phyloP scores from a whole-genome alignment of 2,888 invertebrate species.

The Baccha elongata region DNA sequence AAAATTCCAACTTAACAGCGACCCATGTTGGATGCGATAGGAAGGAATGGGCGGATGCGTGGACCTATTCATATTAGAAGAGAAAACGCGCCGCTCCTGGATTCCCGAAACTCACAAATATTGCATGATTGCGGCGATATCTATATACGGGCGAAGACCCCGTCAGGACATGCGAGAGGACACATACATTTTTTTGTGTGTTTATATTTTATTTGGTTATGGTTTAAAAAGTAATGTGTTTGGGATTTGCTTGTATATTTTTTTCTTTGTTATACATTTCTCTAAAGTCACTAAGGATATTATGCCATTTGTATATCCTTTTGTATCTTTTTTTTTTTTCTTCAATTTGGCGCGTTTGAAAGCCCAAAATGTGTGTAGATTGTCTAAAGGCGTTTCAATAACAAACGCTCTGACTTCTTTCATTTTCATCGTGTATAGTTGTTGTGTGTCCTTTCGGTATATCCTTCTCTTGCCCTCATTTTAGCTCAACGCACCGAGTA shows the following conservation, averaged over 20 bases:
- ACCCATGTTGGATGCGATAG: neutral
- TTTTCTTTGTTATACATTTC: slow-evolving; percentile 22
- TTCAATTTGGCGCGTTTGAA: slow-evolving; percentile 25
- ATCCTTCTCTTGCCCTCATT: slow-evolving; percentile 56
- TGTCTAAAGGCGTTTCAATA: slow-evolving; percentile 73
- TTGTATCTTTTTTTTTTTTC: slow-evolving; percentile 19
- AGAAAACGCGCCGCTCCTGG: slow-evolving; percentile 30
- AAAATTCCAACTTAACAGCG: slow-evolving; percentile 64
- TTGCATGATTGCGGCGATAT: slow-evolving; percentile 59
- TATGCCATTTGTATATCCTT: slow-evolving; percentile 38
- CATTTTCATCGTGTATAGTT: slow-evolving; percentile 3
- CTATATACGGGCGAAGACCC: slow-evolving; percentile 9
- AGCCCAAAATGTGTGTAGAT: slow-evolving; percentile 54
- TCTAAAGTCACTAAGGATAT: slow-evolving; percentile 67
- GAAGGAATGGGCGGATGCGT: neutral
- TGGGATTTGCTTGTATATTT: slow-evolving; percentile 64
- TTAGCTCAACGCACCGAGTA: slow-evolving; percentile 68
- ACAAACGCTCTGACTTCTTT: slow-evolving; percentile 55
- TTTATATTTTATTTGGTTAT: slow-evolving; percentile 73
- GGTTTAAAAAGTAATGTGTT: slow-evolving; percentile 73
- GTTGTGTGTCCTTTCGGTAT: slow-evolving; percentile 3
- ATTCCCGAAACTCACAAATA: slow-evolving; percentile 52
- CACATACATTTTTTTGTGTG: slow-evolving; percentile 48
- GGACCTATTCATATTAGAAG: slow-evolving; percentile 7
- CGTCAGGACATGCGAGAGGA: slow-evolving; percentile 17